Conservation (phyloP, 2,797 vertebrate genomes). For the Aldrovandia affinis region DNA sequence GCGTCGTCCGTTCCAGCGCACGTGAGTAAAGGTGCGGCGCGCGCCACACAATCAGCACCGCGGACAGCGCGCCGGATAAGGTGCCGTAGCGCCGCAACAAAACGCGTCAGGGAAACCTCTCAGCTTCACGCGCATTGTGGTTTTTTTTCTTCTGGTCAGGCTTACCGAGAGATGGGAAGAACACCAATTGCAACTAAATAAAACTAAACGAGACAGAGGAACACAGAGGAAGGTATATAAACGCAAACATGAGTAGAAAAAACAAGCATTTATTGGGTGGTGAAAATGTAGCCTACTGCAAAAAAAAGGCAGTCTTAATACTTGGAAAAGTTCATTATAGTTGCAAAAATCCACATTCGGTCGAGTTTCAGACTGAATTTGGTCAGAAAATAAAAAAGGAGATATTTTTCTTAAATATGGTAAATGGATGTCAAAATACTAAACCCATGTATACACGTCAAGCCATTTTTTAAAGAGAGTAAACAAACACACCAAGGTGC, state of each 20-base stretch:
- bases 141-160: neutral
- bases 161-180: neutral
- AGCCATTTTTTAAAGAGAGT: neutral
- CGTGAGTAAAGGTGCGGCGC: slow-evolving; percentile 11
- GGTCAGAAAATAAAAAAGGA: too few species aligned
- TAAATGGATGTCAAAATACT: too few species aligned
- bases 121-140: neutral
- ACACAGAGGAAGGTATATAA: neutral
- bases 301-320: too few species aligned
- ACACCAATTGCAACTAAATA: neutral
- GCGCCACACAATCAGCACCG: slow-evolving; percentile 45
- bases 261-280: too few species aligned
- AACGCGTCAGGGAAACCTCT: neutral
- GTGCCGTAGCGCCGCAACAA: neutral
- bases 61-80: slow-evolving; percentile 41
- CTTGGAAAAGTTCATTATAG: neutral
- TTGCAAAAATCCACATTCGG: neutral
- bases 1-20: neutral
- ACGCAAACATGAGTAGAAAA: neutral
- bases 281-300: too few species aligned
- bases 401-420: too few species aligned
- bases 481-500: neutral
- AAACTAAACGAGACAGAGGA: neutral
- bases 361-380: too few species aligned
- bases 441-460: too few species aligned